Percentiles rank a stretch among this genome's conserved stretches.
phyloP scores from a whole-genome alignment of 2,113 vertebrate species.

The Zosterops hypoxanthus region DNA sequence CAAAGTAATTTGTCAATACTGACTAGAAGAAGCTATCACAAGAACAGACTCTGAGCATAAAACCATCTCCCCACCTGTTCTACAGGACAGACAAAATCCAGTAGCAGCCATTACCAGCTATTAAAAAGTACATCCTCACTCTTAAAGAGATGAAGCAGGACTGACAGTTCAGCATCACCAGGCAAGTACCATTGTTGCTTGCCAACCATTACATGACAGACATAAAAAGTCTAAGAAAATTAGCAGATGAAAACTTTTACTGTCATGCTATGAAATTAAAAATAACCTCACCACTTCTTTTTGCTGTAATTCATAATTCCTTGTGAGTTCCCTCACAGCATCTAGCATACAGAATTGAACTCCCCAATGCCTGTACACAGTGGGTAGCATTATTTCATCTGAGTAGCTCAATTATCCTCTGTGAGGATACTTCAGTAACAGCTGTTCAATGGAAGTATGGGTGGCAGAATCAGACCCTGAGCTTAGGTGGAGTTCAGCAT shows the following conservation, averaged over 20 bases:
- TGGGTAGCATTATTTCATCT: background rate
- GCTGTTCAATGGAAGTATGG: background rate
- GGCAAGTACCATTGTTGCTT: background rate
- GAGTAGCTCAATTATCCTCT: slow-evolving; percentile 12
- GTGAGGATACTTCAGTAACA: background rate
- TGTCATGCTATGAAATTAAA: background rate
- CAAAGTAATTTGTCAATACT: slow-evolving; percentile 8
- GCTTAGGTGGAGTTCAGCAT: background rate
- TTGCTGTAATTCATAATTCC: slow-evolving; percentile 2
- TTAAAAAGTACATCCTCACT: slow-evolving; percentile 18
- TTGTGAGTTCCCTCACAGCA: background rate
- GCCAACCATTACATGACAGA: background rate
- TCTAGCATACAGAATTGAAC: background rate
- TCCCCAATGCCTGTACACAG: background rate
- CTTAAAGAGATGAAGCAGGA: background rate
- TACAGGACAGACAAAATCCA: slow-evolving; percentile 23
- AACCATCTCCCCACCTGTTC: slow-evolving; percentile 2
- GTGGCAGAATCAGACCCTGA: slow-evolving; percentile 10
- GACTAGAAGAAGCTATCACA: background rate
- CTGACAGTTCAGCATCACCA: background rate
- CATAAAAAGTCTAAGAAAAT: background rate
- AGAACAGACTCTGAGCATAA: slow-evolving; percentile 17
- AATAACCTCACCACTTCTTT: background rate
- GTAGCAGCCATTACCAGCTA: slow-evolving; percentile 1
- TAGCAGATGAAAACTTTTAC: background rate